Evolutionary conservation across 2,888 invertebrate species (phyloP).

Genomic region (Nysson spinosus): DNA sequence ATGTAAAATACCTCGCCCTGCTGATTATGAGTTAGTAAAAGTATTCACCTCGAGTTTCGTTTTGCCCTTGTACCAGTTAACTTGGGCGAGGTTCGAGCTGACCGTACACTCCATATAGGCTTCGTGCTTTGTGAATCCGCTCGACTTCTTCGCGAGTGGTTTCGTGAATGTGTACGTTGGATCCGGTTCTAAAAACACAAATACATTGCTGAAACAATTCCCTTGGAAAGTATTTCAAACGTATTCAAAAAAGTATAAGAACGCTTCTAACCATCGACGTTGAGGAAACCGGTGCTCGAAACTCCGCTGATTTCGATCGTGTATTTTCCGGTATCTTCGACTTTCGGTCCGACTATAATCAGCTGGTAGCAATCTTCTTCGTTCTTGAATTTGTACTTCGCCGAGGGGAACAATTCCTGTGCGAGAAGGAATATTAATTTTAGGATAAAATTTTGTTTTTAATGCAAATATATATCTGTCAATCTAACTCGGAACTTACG

Average conservation of each 20-base stretch:
- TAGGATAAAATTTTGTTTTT: too few relatives aligned
- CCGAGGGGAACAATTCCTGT: conserved; percentile 97
- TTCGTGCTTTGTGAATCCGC: conserved; percentile 95
- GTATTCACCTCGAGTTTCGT: conserved; percentile 82
- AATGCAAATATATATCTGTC: too few relatives aligned
- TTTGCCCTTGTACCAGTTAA: conserved; percentile 95
- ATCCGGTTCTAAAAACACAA: conserved; percentile 88
- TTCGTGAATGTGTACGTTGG: conserved; percentile 96
- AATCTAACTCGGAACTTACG: conserved; percentile 87
- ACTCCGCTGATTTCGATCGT: conserved; percentile 96
- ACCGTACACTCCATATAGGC: conserved; percentile 94
- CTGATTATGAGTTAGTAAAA: too few relatives aligned
- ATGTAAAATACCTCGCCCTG: too few relatives aligned
- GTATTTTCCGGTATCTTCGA: conserved; percentile 98
- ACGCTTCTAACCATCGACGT: conserved; percentile 92
- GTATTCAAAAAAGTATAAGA: too few relatives aligned
- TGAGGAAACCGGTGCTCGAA: conserved; percentile 92
- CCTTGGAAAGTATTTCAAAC: neutral
- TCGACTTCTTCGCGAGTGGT: conserved; percentile 90
- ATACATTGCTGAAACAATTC: neutral
- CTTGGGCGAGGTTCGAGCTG: conserved; percentile 94
- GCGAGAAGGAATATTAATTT: neutral
- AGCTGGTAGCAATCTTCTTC: conserved; percentile 95
- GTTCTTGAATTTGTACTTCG: conserved; percentile 96
- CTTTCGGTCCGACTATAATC: conserved; percentile 93